These are phyloP conservation scores for Hemitrygon akajei DNA, from an alignment of 2,797 vertebrate species.

Conservation along the genomic window DNA sequence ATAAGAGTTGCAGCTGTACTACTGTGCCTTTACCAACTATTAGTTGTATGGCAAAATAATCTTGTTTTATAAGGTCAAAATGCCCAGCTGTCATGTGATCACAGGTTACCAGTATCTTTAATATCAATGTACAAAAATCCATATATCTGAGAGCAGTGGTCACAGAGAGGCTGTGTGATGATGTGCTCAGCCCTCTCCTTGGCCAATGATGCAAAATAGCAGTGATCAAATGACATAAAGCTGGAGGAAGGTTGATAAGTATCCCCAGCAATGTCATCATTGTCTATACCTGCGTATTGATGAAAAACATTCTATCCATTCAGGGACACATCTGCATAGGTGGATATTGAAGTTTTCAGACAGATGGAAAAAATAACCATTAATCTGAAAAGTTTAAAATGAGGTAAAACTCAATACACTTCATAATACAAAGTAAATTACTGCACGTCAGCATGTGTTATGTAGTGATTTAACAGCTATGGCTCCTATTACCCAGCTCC, in stretches of 20 bases:
- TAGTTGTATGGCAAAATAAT: background rate
- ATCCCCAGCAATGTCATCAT: too few species aligned
- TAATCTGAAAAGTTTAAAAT: background rate
- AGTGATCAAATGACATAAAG: background rate
- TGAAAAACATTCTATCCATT: background rate
- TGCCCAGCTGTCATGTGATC: background rate
- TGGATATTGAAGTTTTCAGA: background rate
- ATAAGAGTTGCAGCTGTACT: background rate
- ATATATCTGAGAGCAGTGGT: background rate
- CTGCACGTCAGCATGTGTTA: background rate
- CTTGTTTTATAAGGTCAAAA: background rate
- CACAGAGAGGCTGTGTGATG: background rate
- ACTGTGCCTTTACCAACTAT: background rate
- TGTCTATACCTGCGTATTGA: background rate
- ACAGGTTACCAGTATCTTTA: background rate
- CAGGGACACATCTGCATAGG: background rate
- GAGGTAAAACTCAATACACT: background rate
- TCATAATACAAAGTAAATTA: background rate
- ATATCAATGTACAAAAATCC: background rate
- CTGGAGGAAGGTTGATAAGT: background rate
- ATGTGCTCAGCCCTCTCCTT: background rate
- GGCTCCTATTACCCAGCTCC: too few species aligned
- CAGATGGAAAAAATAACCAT: background rate
- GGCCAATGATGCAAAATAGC: background rate
- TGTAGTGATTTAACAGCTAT: too few species aligned